Percentiles rank a stretch among this genome's conserved stretches.
These are phyloP conservation scores for Megaceryle torquata DNA, from an alignment of 2,113 vertebrate genomes.

Conservation along the genomic window DNA sequence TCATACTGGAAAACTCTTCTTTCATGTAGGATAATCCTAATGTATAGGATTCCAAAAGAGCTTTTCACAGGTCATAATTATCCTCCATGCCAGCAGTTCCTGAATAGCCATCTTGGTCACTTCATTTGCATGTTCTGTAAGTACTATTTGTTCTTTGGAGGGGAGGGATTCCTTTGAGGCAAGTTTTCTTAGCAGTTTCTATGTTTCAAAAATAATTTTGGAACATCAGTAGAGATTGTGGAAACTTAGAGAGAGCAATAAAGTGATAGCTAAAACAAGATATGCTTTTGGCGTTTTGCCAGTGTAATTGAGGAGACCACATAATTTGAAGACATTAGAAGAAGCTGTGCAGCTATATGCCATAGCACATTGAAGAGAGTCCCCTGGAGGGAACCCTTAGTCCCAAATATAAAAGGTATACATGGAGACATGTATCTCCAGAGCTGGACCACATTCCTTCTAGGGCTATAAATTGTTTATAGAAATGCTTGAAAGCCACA, in stretches of 20 bases:
- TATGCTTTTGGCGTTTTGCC: neutral
- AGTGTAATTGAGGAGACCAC: neutral
- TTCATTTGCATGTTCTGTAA: neutral
- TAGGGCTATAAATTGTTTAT: neutral
- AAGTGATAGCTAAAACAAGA: neutral
- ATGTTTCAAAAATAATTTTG: neutral
- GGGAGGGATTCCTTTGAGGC: constrained; percentile 4
- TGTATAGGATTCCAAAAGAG: constrained; percentile 57
- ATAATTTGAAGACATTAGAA: neutral
- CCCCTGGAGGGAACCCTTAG: neutral
- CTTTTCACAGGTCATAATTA: constrained; percentile 55
- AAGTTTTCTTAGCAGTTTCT: neutral
- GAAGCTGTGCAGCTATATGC: neutral
- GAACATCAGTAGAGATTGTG: neutral
- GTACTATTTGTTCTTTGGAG: neutral
- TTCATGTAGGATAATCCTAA: constrained; percentile 58
- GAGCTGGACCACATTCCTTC: neutral
- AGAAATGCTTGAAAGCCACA: fast-evolving
- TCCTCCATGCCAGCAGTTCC: neutral
- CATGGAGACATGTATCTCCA: neutral
- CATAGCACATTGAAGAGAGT: neutral
- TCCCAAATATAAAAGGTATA: neutral
- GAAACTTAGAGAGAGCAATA: neutral
- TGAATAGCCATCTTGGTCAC: constrained; percentile 13
- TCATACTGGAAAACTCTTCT: constrained; percentile 49